phyloP scores from a whole-genome alignment of 1,140 invertebrate species.

The Gerris buenoi region DNA sequence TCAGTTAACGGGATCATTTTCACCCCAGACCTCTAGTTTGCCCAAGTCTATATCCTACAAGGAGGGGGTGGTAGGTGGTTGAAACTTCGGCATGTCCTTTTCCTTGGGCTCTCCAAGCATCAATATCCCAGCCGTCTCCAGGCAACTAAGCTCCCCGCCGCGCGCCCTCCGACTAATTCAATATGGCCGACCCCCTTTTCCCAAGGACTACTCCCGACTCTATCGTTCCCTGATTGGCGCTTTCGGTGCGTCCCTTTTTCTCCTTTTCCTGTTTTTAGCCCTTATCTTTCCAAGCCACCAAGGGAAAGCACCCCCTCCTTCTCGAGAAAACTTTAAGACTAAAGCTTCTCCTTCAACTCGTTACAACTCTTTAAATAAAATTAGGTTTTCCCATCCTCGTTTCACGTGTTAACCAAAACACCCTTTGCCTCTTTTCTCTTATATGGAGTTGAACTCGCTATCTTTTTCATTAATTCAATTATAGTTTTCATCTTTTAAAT shows the following conservation, averaged over 20 bases:
- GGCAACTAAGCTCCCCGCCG: neutral
- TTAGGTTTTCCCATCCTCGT: neutral
- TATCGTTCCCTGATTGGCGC: neutral
- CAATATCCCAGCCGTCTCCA: neutral
- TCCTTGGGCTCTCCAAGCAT: neutral
- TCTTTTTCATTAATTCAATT: neutral
- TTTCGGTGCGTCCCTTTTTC: too few species aligned
- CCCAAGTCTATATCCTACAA: too few species aligned
- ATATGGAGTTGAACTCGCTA: neutral
- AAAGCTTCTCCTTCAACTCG: too few species aligned
- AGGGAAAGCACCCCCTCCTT: too few species aligned
- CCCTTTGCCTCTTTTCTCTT: neutral
- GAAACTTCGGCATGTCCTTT: too few species aligned
- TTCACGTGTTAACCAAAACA: neutral
- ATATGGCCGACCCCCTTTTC: neutral
- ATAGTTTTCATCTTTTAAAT: neutral
- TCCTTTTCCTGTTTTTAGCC: too few species aligned
- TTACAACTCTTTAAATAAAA: neutral
- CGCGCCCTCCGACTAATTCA: neutral
- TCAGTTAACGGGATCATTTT: neutral
- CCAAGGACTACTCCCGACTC: neutral
- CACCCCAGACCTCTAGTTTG: too few species aligned
- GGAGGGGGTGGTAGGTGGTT: too few species aligned
- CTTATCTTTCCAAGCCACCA: too few species aligned
- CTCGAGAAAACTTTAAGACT: too few species aligned